Conservation (phyloP, 1,140 invertebrate species). For the Trissolcus basalis region DNA sequence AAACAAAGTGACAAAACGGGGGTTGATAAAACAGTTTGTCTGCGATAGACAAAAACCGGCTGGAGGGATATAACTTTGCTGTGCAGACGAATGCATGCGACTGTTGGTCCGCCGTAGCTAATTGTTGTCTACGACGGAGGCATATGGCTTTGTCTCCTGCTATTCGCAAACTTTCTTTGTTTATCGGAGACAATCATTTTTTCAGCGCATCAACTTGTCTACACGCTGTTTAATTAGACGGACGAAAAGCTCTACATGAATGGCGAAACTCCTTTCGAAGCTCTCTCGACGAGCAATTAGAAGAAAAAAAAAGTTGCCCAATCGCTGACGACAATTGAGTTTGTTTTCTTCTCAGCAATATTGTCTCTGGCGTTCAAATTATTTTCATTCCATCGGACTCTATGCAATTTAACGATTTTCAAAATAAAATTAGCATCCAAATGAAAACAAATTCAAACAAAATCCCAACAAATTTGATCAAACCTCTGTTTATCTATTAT, state of each 20-base stretch:
- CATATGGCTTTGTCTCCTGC: slow-evolving; percentile 27
- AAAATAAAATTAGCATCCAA: no score
- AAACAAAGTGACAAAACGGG: slow-evolving; percentile 42
- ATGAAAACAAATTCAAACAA: no score
- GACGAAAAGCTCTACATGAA: slow-evolving; percentile 1
- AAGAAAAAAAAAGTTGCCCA: slow-evolving; percentile 13
- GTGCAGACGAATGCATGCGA: slow-evolving; percentile 33
- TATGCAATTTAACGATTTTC: no score
- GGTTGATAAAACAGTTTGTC: slow-evolving; percentile 48
- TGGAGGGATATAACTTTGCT: slow-evolving; percentile 34
- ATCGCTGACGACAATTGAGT: background rate
- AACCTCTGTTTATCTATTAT: no score
- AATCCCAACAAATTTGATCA: no score
- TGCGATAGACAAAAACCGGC: slow-evolving; percentile 50
- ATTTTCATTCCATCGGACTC: no score
- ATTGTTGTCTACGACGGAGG: slow-evolving; percentile 53
- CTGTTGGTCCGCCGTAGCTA: slow-evolving; percentile 42
- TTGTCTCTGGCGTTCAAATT: no score
- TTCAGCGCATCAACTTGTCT: slow-evolving; percentile 49
- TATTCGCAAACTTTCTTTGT: slow-evolving; percentile 55
- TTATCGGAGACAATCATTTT: slow-evolving; percentile 53
- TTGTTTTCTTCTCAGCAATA: no score
- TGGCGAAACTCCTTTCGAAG: slow-evolving; percentile 2
- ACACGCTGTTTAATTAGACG: slow-evolving; percentile 44
- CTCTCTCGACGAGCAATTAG: slow-evolving; percentile 13